Percentiles rank a stretch among this genome's conserved stretches.
phyloP scores from a whole-genome alignment of 2,113 vertebrate genomes.

The Octodon degus region DNA sequence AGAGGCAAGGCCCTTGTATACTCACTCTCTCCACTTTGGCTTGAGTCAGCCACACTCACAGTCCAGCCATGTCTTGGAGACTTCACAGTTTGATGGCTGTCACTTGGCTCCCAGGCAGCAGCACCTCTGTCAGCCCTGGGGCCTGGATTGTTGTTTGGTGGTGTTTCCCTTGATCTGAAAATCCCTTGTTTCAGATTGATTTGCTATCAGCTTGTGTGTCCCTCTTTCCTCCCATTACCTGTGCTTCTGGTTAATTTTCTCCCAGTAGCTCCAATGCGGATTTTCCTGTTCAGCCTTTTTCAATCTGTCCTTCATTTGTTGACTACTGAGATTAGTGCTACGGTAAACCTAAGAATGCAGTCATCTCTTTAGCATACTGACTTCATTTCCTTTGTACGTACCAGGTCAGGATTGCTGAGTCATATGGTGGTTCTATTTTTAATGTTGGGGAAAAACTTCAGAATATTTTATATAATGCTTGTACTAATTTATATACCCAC shows the following conservation, averaged over 20 bases:
- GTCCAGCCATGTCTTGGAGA: too few species aligned
- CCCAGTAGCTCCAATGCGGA: too few species aligned
- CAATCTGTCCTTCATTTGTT: neutral
- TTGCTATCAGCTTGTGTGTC: too few species aligned
- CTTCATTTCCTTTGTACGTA: neutral
- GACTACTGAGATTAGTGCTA: neutral
- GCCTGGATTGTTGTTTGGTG: neutral
- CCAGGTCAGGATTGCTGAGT: too few species aligned
- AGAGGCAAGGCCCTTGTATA: neutral
- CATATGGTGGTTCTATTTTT: neutral
- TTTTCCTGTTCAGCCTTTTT: too few species aligned
- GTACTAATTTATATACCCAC: neutral
- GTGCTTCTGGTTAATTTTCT: neutral
- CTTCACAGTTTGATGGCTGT: too few species aligned
- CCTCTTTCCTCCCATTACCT: too few species aligned
- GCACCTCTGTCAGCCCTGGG: neutral
- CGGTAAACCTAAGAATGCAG: neutral
- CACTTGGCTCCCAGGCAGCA: neutral
- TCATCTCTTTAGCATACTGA: neutral
- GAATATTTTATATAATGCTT: neutral
- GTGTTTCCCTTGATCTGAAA: too few species aligned
- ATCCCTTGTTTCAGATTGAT: too few species aligned
- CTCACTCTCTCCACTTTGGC: neutral
- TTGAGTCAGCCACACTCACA: neutral
- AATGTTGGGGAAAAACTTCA: neutral